phyloP scores from a whole-genome alignment of 2,888 invertebrate species.

The Pyrrhia umbra region DNA sequence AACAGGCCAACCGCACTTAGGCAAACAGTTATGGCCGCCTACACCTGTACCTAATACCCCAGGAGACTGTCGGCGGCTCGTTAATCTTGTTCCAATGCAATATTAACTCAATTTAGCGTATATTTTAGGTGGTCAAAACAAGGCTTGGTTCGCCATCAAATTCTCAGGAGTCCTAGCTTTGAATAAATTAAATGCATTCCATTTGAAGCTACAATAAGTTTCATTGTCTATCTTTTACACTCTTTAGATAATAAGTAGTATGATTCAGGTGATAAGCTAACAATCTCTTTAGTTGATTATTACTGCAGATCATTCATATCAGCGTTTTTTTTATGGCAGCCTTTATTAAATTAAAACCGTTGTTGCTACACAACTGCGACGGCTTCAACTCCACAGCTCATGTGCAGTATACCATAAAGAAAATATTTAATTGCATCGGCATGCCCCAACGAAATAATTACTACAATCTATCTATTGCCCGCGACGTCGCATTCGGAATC shows the following conservation, averaged over 20 bases:
- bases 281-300: background rate
- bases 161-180: background rate
- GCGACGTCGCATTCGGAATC: background rate
- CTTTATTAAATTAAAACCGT: constrained; percentile 14
- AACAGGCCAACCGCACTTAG: constrained; percentile 24
- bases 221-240: background rate
- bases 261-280: background rate
- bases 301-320: constrained; percentile 22
- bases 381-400: constrained; percentile 3
- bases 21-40: constrained; percentile 35
- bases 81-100: constrained; percentile 44
- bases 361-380: constrained; percentile 16
- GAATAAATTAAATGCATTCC: constrained; percentile 27
- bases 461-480: background rate
- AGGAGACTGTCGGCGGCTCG: constrained; percentile 33
- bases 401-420: constrained; percentile 28
- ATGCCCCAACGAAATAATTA: constrained; percentile 6
- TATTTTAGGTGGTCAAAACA: constrained; percentile 27
- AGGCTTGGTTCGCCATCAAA: constrained; percentile 12
- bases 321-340: constrained; percentile 13
- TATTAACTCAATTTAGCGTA: constrained; percentile 39
- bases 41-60: constrained; percentile 44
- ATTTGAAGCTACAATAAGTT: constrained; percentile 14
- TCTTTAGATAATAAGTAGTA: background rate
- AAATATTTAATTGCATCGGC: constrained; percentile 32